Evolutionary conservation across 2,113 vertebrate species (phyloP), one percentile per base, ranked within the genome.

Genomic region (Coptodon rendalli): DNA sequence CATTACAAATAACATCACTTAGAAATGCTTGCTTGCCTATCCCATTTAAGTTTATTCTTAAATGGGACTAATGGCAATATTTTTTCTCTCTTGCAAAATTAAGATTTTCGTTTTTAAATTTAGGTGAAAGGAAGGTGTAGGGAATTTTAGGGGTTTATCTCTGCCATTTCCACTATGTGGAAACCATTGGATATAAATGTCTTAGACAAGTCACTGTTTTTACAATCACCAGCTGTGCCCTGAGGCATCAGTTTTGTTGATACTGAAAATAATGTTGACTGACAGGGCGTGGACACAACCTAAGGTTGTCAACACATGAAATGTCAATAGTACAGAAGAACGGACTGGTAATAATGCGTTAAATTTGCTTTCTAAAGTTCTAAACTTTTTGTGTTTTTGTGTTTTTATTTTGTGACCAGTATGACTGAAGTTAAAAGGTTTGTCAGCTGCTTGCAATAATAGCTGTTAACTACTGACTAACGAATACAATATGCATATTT

Each of bases 401-500:
- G n/a, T n/a, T n/a, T n/a, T n/a, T n/a, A n/a, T 8, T 57, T 57
- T 57, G 12, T 66, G 61, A 66, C 4, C 61, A 13, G 61, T n/a
- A 11, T 22, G 10, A 36, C 17, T 38, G 6, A 36, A 12, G 61
- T n/a, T 66, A 11, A 38, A 36, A 22, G 17, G 19, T 38, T 66
- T 66, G 53, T 66, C 59, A 63, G 59, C 9, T 36, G 4, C 34
- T 66, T 66, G 31, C 34, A n/a, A 13, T 36, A 38, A 38, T n/a
- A n/a, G 34, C 34, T 38, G 17, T 12, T 66, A 66, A 38, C 34
- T 38, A 38, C 61, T 12, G 31, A 66, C 31, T 36, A n/a, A 38
- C 0, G 0, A 66, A 36, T 38, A n/a, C 31, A 66, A 38, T 66
- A 66, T 38, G 6, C 1, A 56, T 13, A 56, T 56, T 24, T 56